Conservation (phyloP, 2,797 vertebrate species). For the Crenuchus spilurus region DNA sequence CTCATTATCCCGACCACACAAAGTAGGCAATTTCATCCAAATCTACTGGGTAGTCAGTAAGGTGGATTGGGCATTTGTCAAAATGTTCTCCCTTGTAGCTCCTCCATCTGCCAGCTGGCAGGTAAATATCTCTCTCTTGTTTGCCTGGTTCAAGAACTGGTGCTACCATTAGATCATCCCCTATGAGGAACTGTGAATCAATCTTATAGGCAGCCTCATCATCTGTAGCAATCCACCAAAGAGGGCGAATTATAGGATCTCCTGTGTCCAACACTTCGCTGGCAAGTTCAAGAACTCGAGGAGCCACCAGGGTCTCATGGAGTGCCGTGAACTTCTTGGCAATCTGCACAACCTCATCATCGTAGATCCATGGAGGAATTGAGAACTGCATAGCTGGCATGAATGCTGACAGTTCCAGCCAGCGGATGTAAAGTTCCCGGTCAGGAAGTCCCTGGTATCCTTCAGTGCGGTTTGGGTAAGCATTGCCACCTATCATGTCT, state of each 20-base stretch:
- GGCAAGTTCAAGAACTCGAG: slow-evolving; percentile 86
- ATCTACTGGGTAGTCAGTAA: slow-evolving; percentile 88
- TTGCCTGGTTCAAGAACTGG: slow-evolving; percentile 91
- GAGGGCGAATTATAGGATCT: slow-evolving; percentile 90
- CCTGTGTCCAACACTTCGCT: slow-evolving; percentile 85
- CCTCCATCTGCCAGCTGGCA: slow-evolving; percentile 88
- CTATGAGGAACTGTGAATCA: slow-evolving; percentile 94
- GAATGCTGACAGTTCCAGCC: slow-evolving; percentile 93
- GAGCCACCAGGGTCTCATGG: slow-evolving; percentile 87
- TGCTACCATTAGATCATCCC: slow-evolving; percentile 92
- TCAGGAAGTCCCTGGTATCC: slow-evolving; percentile 74
- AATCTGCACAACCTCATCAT: slow-evolving; percentile 86
- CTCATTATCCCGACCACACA: slow-evolving; percentile 63
- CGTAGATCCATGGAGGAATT: slow-evolving; percentile 91
- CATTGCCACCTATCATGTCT: slow-evolving; percentile 89
- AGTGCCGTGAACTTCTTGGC: slow-evolving; percentile 86
- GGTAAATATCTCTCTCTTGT: slow-evolving; percentile 91
- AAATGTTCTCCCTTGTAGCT: slow-evolving; percentile 91
- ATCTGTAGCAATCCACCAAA: slow-evolving; percentile 92
- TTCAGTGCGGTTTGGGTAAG: slow-evolving; percentile 73
- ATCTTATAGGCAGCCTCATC: slow-evolving; percentile 87
- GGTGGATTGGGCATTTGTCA: slow-evolving; percentile 84
- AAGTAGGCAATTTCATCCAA: slow-evolving; percentile 91
- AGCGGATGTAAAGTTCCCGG: slow-evolving; percentile 91
- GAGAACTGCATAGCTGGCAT: slow-evolving; percentile 97